A percentile compares a stretch with the other conserved stretches of the same genome.
Evolutionary conservation across 2,113 vertebrate species (phyloP).

Genomic region (Erpornis zantholeuca): DNA sequence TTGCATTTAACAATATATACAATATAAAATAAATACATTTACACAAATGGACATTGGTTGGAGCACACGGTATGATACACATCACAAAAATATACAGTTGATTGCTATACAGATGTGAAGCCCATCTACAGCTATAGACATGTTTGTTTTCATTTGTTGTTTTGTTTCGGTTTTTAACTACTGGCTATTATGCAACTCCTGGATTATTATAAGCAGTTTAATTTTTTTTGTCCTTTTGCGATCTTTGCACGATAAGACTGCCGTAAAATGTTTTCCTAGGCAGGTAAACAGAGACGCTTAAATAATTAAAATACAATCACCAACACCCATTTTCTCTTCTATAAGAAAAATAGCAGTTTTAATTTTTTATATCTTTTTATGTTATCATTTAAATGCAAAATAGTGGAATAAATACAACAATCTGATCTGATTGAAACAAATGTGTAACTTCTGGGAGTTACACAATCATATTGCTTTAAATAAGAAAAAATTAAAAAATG

Average conservation of each 20-base stretch:
- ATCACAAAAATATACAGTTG: slow-evolving; percentile 99
- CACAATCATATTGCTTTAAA: slow-evolving; percentile 91
- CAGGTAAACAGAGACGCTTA: slow-evolving; percentile 88
- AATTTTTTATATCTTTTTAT: slow-evolving; percentile 88
- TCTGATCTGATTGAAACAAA: slow-evolving; percentile 88
- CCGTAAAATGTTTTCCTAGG: slow-evolving; percentile 83
- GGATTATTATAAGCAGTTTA: slow-evolving; percentile 86
- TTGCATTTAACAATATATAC: slow-evolving; percentile 99
- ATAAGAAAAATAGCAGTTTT: slow-evolving; percentile 92
- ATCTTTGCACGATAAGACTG: slow-evolving; percentile 85
- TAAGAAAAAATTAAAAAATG: slow-evolving; percentile 78
- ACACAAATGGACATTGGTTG: slow-evolving; percentile 99
- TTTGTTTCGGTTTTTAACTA: slow-evolving; percentile 81
- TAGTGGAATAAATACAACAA: slow-evolving; percentile 90
- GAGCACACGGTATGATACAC: slow-evolving; percentile 99
- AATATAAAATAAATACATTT: slow-evolving; percentile 99
- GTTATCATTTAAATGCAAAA: slow-evolving; percentile 89
- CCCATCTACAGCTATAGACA: slow-evolving; percentile 99
- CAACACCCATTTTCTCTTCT: slow-evolving; percentile 84
- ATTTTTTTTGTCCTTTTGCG: slow-evolving; percentile 77
- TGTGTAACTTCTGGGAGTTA: slow-evolving; percentile 82
- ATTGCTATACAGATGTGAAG: slow-evolving; percentile 99
- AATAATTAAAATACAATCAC: slow-evolving; percentile 92
- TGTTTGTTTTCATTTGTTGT: slow-evolving; percentile 79
- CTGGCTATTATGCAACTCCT: slow-evolving; percentile 92